These are phyloP conservation scores for Cacatua alba DNA, from an alignment of 2,113 vertebrate species.

Conservation along the genomic window DNA sequence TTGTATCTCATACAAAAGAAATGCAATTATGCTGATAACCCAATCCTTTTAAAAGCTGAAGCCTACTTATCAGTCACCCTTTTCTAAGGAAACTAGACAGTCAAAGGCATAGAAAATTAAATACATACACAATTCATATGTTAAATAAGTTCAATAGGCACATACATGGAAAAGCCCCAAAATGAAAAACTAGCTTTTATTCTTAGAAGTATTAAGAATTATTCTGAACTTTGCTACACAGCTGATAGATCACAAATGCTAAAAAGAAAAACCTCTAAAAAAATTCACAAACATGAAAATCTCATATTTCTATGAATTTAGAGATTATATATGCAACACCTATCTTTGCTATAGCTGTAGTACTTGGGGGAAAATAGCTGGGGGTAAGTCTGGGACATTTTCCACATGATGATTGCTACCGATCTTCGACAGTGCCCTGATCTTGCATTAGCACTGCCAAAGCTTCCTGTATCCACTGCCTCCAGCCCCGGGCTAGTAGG, in stretches of 20 bases:
- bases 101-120: neutral
- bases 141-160: neutral
- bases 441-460: neutral
- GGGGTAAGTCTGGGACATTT: neutral
- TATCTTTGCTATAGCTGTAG: neutral
- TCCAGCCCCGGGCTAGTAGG: neutral
- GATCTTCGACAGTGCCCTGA: neutral
- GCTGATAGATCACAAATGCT: neutral
- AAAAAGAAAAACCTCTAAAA: neutral
- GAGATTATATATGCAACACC: neutral
- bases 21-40: neutral
- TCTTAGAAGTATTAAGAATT: neutral
- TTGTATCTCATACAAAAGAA: neutral
- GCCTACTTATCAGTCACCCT: neutral
- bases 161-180: neutral
- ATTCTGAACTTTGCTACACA: neutral
- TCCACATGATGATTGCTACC: neutral
- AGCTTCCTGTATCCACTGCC: accelerated
- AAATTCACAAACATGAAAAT: neutral
- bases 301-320: neutral
- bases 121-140: neutral
- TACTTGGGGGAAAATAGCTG: accelerated
- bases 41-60: neutral
- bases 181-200: neutral
- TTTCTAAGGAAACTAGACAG: neutral